A percentile compares a stretch with the other conserved stretches of the same genome.
phyloP scores from a whole-genome alignment of 2,797 vertebrate genomes.

The Alauda arvensis region DNA sequence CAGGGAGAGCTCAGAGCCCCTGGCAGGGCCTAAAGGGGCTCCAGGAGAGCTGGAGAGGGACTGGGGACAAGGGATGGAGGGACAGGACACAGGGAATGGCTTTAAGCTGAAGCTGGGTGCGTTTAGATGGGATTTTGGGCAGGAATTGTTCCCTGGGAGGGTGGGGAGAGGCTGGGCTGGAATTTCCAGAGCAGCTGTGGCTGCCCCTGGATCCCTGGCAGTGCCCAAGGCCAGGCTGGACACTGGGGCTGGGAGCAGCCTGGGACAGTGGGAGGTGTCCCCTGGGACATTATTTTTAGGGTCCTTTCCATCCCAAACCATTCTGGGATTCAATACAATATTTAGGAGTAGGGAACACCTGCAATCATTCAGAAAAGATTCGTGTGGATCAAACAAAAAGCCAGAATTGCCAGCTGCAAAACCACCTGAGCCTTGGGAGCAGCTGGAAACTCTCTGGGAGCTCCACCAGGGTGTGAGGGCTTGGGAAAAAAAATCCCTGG shows the following conservation, averaged over 20 bases:
- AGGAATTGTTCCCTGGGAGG: neutral
- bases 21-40: too few species aligned
- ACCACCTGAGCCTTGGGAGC: neutral
- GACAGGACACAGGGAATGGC: too few species aligned
- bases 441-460: neutral
- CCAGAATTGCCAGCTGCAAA: neutral
- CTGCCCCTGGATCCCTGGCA: neutral
- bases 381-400: rapidly evolving
- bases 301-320: neutral
- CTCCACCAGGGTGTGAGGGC: neutral
- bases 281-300: neutral
- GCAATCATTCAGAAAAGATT: neutral
- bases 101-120: neutral
- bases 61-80: too few species aligned
- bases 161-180: neutral
- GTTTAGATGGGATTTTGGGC: neutral
- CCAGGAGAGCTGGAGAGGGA: too few species aligned
- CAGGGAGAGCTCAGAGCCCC: neutral
- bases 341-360: rapidly evolving
- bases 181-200: neutral
- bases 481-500: neutral
- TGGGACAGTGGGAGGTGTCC: neutral
- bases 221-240: neutral
- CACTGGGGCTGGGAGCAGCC: neutral
- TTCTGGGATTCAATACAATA: neutral